phyloP scores from a whole-genome alignment of 2,888 invertebrate species.

The Lepidonotus clava region DNA sequence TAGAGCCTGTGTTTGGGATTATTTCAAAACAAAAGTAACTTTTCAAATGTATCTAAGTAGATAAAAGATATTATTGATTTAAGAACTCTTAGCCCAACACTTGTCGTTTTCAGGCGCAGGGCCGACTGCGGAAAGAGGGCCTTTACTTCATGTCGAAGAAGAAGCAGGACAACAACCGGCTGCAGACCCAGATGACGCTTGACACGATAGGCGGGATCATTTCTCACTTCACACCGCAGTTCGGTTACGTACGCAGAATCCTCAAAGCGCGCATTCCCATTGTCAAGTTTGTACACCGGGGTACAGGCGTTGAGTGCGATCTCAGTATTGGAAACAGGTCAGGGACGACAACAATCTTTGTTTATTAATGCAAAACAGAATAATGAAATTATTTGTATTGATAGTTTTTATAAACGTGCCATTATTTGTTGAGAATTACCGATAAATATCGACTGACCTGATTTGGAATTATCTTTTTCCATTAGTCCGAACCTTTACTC shows the following conservation, averaged over 20 bases:
- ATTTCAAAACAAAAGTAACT: no score
- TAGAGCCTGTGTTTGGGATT: no score
- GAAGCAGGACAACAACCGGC: slow-evolving; percentile 83
- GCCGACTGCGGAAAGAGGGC: neutral
- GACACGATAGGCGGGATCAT: slow-evolving; percentile 87
- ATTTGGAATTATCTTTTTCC: no score
- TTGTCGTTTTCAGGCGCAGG: neutral
- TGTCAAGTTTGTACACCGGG: slow-evolving; percentile 89
- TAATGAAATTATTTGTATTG: neutral
- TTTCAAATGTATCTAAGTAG: no score
- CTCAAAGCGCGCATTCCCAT: slow-evolving; percentile 94
- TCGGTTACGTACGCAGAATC: slow-evolving; percentile 84
- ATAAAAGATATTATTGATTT: no score
- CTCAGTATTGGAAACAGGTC: slow-evolving; percentile 90
- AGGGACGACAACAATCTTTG: neutral
- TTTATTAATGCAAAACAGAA: neutral
- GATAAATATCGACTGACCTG: no score
- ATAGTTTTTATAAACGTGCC: no score
- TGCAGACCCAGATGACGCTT: slow-evolving; percentile 87
- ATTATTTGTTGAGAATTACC: no score
- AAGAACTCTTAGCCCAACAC: no score
- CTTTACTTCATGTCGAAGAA: slow-evolving; percentile 85
- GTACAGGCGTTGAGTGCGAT: slow-evolving; percentile 91
- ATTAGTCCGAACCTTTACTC: no score
- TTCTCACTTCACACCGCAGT: slow-evolving; percentile 88